Evolutionary conservation across 30 jellyfish, hydroid and myxozoan genomes (phyloP), one percentile per base, ranked within the genome.

Genomic region (Cassiopea andromeda): DNA sequence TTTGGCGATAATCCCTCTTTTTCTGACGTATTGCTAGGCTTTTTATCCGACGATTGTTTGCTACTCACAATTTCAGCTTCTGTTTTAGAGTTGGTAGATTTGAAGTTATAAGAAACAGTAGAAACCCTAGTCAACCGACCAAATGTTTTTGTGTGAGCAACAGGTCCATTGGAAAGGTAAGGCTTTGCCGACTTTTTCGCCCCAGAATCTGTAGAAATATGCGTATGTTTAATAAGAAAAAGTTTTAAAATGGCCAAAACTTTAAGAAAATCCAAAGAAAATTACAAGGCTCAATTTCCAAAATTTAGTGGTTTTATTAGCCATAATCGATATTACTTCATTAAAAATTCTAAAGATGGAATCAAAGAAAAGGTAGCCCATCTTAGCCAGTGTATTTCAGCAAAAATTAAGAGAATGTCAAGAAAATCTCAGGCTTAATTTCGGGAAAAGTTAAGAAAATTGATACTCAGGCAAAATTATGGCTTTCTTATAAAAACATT

Each of bases 101-200:
- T 75, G 48, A 3, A 2, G 47, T 13, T 58, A 8, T 4, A 44
- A 1, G 68, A 38, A 80, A 15, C 45, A 6, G 68, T 7, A 7
- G 79, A 44, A 48, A 43, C 54, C 10, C 84, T 17, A 19, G 45
- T 27, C 17, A 72, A 17, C 16, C 73, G 84, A 44, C 89, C 89
- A 68, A 66, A 46, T 48, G 44, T 75, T 49, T 87, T 91, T 13
- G 97, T 87, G 10, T 82, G 82, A 38, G 71, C 68, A 12, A 89
- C 78, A 19, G 19, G 66, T 46, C 81, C 90, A n/a, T 88, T 94
- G 2, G 97, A 60, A 12, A 96, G 90, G 75, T 92, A 96, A 16
- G 98, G 98, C 78, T 95, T 85, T 77, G 99, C 99, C 46, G 80
- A 86, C 77, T 85, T 74, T 79, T 85, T 96, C 4, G 98, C 96